Conservation (phyloP, 2,888 invertebrate genomes). For the Stenichneumon culpator region DNA sequence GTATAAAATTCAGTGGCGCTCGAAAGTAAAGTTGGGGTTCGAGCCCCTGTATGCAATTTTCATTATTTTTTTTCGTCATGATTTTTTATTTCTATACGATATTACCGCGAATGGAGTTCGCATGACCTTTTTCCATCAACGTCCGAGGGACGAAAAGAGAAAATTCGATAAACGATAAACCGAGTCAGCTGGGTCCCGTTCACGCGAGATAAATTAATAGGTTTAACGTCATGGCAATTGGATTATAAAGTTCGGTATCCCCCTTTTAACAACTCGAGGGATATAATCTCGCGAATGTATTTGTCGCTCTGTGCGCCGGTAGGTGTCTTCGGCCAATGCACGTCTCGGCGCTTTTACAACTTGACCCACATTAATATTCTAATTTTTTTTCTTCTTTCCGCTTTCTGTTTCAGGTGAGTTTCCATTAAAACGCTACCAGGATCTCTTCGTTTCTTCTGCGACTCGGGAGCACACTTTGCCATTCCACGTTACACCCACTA, state of each 20-base stretch:
- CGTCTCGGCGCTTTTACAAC: constrained; percentile 19
- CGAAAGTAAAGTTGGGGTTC: neutral
- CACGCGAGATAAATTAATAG: constrained; percentile 46
- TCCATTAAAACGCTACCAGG: constrained; percentile 28
- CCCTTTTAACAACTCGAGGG: constrained; percentile 24
- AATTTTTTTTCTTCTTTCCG: constrained; percentile 22
- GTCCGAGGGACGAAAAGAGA: constrained; percentile 23
- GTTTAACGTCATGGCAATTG: constrained; percentile 52
- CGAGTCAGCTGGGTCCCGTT: constrained; percentile 22
- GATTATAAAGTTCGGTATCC: constrained; percentile 38
- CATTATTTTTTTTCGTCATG: neutral
- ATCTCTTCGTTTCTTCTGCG: constrained; percentile 26
- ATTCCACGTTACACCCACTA: constrained; percentile 21
- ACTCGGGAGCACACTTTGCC: constrained; percentile 41
- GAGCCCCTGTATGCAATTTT: neutral
- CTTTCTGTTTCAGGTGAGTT: constrained; percentile 64
- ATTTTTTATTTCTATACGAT: neutral
- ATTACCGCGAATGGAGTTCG: constrained; percentile 1
- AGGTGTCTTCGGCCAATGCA: constrained; percentile 2
- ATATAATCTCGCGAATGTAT: constrained; percentile 19
- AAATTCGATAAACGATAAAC: constrained; percentile 54
- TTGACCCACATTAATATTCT: constrained; percentile 24
- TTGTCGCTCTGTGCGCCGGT: neutral
- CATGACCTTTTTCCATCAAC: neutral
- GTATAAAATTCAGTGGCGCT: neutral